Percentiles rank a stretch among this genome's conserved stretches.
Evolutionary conservation across 1,140 invertebrate genomes (phyloP).

Genomic region (Tetranychus urticae): DNA sequence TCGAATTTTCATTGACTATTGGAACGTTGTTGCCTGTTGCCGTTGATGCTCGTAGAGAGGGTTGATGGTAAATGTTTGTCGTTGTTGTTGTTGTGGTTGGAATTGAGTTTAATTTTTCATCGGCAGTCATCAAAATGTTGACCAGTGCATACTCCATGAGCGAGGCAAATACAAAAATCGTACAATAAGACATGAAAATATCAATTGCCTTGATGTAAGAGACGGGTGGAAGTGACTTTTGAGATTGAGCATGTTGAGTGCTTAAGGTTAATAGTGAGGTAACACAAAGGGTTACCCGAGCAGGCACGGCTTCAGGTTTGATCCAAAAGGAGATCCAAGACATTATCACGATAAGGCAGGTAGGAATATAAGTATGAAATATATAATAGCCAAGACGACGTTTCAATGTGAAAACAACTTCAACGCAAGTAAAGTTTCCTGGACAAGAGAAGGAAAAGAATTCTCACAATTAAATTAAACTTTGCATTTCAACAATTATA

Average conservation of each 20-base stretch:
- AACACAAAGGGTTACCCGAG: slow-evolving; percentile 19
- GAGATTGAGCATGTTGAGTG: slow-evolving; percentile 29
- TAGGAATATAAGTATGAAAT: slow-evolving; percentile 20
- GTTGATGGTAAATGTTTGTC: no score
- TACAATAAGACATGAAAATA: slow-evolving; percentile 15
- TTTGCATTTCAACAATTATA: neutral
- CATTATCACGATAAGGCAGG: slow-evolving; percentile 21
- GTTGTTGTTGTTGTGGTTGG: no score
- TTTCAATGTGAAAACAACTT: slow-evolving; percentile 61
- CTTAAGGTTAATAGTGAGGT: slow-evolving; percentile 47
- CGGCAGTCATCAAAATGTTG: slow-evolving; percentile 32
- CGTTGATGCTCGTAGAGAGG: no score
- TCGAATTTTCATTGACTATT: neutral
- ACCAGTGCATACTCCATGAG: slow-evolving; percentile 79
- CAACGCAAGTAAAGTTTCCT: slow-evolving; percentile 67
- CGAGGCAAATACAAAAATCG: slow-evolving; percentile 61
- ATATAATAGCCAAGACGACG: slow-evolving; percentile 35
- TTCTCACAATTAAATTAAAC: neutral
- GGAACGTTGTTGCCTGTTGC: neutral
- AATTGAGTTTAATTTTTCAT: neutral
- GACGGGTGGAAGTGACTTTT: slow-evolving; percentile 59
- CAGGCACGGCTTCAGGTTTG: slow-evolving; percentile 19
- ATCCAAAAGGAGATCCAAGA: slow-evolving; percentile 21
- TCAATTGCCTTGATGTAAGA: slow-evolving; percentile 46
- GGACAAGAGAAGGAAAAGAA: slow-evolving; percentile 8